These are phyloP conservation scores for Jaculus jaculus DNA, from an alignment of 2,113 vertebrate species.

Conservation along the genomic window DNA sequence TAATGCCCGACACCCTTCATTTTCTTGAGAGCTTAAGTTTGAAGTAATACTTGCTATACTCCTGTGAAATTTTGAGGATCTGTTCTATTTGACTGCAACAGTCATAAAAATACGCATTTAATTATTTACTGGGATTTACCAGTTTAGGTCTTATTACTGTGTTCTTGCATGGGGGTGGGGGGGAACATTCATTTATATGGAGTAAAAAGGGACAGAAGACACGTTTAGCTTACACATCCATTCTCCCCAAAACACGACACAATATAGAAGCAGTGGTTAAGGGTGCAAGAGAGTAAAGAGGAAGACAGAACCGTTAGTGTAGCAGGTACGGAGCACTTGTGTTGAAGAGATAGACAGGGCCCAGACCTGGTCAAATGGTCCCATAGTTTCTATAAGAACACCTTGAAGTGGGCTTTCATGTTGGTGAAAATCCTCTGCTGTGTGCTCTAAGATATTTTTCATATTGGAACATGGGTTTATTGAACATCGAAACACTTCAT, in stretches of 20 bases:
- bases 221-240: neutral
- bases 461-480: neutral
- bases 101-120: neutral
- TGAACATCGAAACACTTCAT: neutral
- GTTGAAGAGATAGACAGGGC: neutral
- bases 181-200: neutral
- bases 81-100: neutral
- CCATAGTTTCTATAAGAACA: neutral
- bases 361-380: neutral
- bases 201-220: neutral
- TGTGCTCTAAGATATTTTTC: neutral
- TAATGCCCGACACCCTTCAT: neutral
- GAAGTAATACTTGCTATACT: neutral
- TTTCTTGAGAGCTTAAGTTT: neutral
- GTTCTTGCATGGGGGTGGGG: neutral
- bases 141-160: neutral
- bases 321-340: accelerated
- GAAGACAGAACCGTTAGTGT: neutral
- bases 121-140: neutral
- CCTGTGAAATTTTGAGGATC: neutral
- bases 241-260: neutral
- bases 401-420: neutral
- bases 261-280: neutral
- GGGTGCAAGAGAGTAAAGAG: neutral
- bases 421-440: neutral